Evolutionary conservation across 2,113 vertebrate species (phyloP).

Genomic region (Oryctolagus cuniculus): mOryCun1.1 NC_091434.1:101080001-101080500

Average conservation of each 20-base stretch:
- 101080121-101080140: neutral
- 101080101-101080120: neutral
- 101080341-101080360: neutral
- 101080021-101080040: too few species aligned
- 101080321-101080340: neutral
- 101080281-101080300: neutral
- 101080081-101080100: too few species aligned
- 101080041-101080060: too few species aligned
- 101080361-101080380: neutral
- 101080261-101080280: neutral
- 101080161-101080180: neutral
- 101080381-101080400: neutral
- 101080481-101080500: neutral
- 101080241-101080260: neutral
- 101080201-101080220: neutral
- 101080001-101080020: constrained; percentile 7
- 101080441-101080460: neutral
- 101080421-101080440: neutral
- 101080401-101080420: neutral
- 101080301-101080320: neutral
- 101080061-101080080: too few species aligned
- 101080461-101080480: neutral
- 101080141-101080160: neutral
- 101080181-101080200: neutral
- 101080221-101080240: neutral